A percentile compares a stretch with the other conserved stretches of the same genome.
Evolutionary conservation across 2,113 vertebrate species (phyloP).

Genomic region (Lagopus leucura): DNA sequence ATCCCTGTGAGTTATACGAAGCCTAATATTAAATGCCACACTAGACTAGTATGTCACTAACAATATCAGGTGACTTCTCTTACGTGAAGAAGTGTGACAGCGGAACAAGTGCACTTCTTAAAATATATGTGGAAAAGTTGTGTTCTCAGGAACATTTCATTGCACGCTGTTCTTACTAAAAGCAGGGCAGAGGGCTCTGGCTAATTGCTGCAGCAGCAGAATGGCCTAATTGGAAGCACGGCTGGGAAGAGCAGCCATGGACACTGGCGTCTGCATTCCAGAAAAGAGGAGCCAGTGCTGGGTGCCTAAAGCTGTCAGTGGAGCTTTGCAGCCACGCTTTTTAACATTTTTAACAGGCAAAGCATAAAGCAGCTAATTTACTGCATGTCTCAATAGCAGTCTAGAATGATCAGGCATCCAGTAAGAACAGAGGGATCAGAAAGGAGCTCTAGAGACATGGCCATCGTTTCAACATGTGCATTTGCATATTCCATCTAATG

Average conservation of each 20-base stretch:
- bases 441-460: conserved; percentile 11
- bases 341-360: conserved; percentile 58
- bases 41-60: conserved; percentile 60
- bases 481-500: conserved; percentile 70
- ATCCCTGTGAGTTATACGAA: conserved; percentile 69
- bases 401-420: conserved; percentile 6
- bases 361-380: conserved; percentile 71
- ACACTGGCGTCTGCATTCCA: conserved; percentile 48
- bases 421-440: conserved; percentile 30
- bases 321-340: conserved; percentile 41
- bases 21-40: conserved; percentile 68
- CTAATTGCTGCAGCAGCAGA: conserved; percentile 35
- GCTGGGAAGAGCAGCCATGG: conserved; percentile 43
- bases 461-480: conserved; percentile 45
- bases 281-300: background rate
- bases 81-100: conserved; percentile 57
- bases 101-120: conserved; percentile 16
- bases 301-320: conserved; percentile 55
- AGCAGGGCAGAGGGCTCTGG: conserved; percentile 5
- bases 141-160: conserved; percentile 13
- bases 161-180: background rate
- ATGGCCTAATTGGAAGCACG: conserved; percentile 67
- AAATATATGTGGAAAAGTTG: conserved; percentile 51
- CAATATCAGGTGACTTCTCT: conserved; percentile 58
- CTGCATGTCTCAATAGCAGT: conserved; percentile 3